Evolutionary conservation across 2,888 invertebrate species (phyloP), one percentile per base, ranked within the genome.

Genomic region (Drosophila tanythrix): DNA sequence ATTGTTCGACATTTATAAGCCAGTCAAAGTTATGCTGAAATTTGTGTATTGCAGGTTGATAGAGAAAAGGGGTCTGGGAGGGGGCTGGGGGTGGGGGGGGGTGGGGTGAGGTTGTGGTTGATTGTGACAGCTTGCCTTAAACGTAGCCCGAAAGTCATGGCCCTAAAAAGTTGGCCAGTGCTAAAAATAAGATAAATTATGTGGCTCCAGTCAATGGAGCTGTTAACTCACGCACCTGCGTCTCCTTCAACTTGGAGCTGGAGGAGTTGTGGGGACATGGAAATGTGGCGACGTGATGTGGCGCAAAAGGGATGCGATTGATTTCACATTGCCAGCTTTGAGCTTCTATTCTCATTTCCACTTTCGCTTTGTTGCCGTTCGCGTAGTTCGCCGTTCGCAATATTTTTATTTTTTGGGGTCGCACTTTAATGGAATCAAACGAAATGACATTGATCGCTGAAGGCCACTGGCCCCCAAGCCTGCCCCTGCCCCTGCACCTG

Each of bases 371-470:
- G 63, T 29, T 52, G 18, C n/a, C 51, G 27, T 57, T 38, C n/a
- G 40, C 38, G 29, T 40, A 15, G 57, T 40, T 56, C 50, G 29
- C 60, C 27, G 15, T 57, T 58, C 40, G 52, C 10, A 29, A 33
- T 35, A 53, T 31, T 40, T 57, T 50, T 40, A 10, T 50, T 68
- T 87, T 78, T 76, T 90, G 82, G 90, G 82, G 81, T 84, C 76
- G 76, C 77, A 76, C 73, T 89, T 90, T 84, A 85, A 89, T 85
- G 80, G 83, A 85, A 80, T 87, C 89, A 86, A 88, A 89, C 75
- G 90, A 91, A 90, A 81, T 90, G 90, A 91, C 90, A 90, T 91
- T 90, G 90, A 91, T 91, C 85, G 88, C 80, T 91, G 91, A 90
- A 90, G 91, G 91, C 90, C 91, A 90, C 76, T 76, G 76, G 35